Conservation (phyloP, 2,888 invertebrate genomes). For the Amorpha juglandis region DNA sequence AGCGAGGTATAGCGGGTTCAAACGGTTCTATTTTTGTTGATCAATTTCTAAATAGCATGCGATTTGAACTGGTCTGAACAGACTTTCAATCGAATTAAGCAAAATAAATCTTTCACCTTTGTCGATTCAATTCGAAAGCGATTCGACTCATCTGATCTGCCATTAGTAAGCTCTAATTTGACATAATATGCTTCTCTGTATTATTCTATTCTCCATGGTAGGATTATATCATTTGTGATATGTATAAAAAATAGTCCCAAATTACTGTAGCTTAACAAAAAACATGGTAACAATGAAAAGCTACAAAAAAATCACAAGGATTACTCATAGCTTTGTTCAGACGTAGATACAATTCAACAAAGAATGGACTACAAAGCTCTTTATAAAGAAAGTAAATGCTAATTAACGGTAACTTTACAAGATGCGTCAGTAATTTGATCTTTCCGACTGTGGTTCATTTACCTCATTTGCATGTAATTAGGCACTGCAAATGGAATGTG, state of each 20-base stretch:
- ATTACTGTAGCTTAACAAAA: background rate
- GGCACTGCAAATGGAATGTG: background rate
- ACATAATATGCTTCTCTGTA: too few relatives aligned
- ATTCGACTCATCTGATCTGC: too few relatives aligned
- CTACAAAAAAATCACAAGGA: background rate
- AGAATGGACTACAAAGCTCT: slow-evolving; percentile 13
- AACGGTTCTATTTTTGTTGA: too few relatives aligned
- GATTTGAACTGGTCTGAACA: too few relatives aligned
- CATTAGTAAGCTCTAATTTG: too few relatives aligned
- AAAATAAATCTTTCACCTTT: too few relatives aligned
- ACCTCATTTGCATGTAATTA: slow-evolving; percentile 5
- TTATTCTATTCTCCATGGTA: too few relatives aligned
- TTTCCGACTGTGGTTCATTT: slow-evolving; percentile 23
- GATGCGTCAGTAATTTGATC: slow-evolving; percentile 25
- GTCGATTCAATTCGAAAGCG: too few relatives aligned
- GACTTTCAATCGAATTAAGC: too few relatives aligned
- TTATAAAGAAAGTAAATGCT: slow-evolving; percentile 8
- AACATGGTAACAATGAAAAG: background rate
- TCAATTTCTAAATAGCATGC: too few relatives aligned
- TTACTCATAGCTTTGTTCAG: slow-evolving; percentile 1
- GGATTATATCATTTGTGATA: too few relatives aligned
- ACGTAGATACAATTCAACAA: slow-evolving; percentile 13
- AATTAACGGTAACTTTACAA: slow-evolving; percentile 30
- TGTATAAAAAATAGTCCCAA: background rate
- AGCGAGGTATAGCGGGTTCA: too few relatives aligned